A percentile compares a stretch with the other conserved stretches of the same genome.
phyloP scores from a whole-genome alignment of 2,797 vertebrate species.

The Pogoniulus pusillus region DNA sequence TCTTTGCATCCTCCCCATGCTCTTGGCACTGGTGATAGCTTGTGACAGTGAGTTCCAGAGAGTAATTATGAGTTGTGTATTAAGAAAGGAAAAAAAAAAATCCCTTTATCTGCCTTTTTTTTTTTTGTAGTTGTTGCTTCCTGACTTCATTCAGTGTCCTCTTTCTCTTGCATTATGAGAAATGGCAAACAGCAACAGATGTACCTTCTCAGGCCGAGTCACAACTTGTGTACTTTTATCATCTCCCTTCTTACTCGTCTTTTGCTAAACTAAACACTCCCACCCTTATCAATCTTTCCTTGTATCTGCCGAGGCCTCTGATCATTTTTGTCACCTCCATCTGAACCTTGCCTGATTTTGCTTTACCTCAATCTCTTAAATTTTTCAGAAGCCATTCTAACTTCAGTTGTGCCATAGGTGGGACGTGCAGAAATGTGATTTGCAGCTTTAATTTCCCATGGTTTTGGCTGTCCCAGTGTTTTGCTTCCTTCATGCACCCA shows the following conservation, averaged over 20 bases:
- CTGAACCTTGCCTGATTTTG: not conserved
- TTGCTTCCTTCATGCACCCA: not conserved
- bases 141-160: slow-evolving; percentile 19
- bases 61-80: slow-evolving; percentile 27
- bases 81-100: not conserved
- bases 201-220: slow-evolving; percentile 62
- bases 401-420: not conserved
- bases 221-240: slow-evolving; percentile 59
- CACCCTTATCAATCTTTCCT: slow-evolving; percentile 56
- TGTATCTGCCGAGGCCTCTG: not conserved
- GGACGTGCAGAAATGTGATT: not conserved
- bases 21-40: slow-evolving; percentile 13
- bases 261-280: slow-evolving; percentile 44
- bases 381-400: not conserved
- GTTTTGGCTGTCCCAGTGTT: not conserved
- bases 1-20: not conserved
- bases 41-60: slow-evolving; percentile 30
- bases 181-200: slow-evolving; percentile 50
- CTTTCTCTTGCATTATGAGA: slow-evolving; percentile 21
- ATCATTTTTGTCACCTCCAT: slow-evolving; percentile 46
- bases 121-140: slow-evolving; percentile 20
- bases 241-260: slow-evolving; percentile 59
- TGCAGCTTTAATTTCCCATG: not conserved
- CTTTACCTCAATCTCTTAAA: not conserved
- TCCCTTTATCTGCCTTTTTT: slow-evolving; percentile 3